These are phyloP conservation scores for Mormoops blainvillei DNA, from an alignment of 2,113 vertebrate species.

Conservation along the genomic window DNA sequence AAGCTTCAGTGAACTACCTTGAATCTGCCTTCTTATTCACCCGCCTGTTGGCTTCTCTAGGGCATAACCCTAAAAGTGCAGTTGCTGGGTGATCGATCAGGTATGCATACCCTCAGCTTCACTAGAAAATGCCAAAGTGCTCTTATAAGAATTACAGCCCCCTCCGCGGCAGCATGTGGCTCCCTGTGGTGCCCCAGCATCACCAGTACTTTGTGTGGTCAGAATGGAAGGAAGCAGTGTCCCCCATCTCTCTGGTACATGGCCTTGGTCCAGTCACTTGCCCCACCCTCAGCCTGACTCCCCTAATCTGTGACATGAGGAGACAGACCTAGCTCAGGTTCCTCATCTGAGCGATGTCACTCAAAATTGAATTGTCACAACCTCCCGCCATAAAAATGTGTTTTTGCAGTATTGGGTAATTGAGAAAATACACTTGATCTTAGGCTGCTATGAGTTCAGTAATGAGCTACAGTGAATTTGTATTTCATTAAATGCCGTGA, in stretches of 20 bases:
- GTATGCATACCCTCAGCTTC: not conserved
- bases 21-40: not conserved
- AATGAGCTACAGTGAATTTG: not conserved
- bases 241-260: not conserved
- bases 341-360: not conserved
- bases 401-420: not conserved
- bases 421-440: not conserved
- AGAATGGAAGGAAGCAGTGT: not conserved
- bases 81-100: not conserved
- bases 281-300: not conserved
- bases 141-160: not conserved
- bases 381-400: not conserved
- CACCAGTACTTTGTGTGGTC: not conserved
- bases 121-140: not conserved
- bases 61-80: not conserved
- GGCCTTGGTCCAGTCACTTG: not conserved
- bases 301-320: not conserved
- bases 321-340: not conserved
- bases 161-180: not conserved
- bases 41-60: not conserved
- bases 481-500: not conserved
- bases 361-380: not conserved
- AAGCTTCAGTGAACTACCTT: not conserved
- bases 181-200: rapidly evolving
- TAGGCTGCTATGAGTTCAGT: not conserved